Evolutionary conservation across 1,140 invertebrate genomes (phyloP).

Genomic region (Caerostris extrusa): DNA sequence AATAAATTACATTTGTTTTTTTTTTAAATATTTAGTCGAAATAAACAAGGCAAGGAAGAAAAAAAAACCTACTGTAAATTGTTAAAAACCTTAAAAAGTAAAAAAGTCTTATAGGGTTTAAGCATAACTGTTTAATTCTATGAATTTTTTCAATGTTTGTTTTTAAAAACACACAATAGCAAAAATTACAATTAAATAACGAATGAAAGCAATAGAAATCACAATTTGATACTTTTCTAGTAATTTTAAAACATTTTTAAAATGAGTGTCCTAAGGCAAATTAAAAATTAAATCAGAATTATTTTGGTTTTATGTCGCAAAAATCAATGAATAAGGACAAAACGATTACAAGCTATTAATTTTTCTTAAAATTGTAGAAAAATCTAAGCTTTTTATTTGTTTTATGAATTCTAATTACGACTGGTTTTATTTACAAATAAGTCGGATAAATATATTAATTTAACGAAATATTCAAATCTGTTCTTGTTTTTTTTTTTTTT

Average conservation of each 20-base stretch:
- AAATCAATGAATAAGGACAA: neutral
- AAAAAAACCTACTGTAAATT: no score
- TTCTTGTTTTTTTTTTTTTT: neutral
- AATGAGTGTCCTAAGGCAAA: neutral
- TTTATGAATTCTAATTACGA: neutral
- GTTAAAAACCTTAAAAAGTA: no score
- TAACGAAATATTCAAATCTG: neutral
- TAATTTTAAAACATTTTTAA: neutral
- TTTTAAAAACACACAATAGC: neutral
- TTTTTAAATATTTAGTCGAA: no score
- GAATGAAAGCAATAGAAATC: neutral
- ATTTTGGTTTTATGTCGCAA: neutral
- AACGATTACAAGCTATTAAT: neutral
- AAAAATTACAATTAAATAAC: neutral
- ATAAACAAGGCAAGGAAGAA: no score
- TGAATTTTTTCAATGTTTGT: no score
- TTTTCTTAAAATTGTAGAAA: neutral
- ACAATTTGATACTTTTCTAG: neutral
- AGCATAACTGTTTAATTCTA: no score
- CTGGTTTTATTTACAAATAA: neutral
- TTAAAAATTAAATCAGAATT: constrained; percentile 7
- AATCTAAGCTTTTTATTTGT: neutral
- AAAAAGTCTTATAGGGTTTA: no score
- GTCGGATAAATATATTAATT: neutral
- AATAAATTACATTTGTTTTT: no score